Base-by-base conservation (phyloP, 2,797 vertebrate species). In the Eidolon dupreanum region DNA sequence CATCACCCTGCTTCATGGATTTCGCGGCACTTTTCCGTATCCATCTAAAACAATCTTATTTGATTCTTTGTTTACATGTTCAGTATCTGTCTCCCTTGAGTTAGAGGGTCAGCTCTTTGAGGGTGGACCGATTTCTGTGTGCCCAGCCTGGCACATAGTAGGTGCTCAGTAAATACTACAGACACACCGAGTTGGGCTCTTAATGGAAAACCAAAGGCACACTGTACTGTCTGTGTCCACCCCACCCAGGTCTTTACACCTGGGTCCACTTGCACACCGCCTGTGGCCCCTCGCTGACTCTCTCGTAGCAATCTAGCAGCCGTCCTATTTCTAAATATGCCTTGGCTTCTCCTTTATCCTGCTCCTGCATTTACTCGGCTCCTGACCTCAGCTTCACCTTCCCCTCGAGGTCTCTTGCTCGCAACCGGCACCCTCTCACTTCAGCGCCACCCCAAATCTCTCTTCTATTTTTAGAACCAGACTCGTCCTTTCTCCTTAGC, bases 211-310 rank as follows among this genome's bases (percentile, higher is more conserved):
- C 53, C 19, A 36, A 81, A 68, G 2, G 2, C 4, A 0, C 16
- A 1, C 49, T 15, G 24, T n/a, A 1, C 49, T 15, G 24, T n/a
- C 84, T 65, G 12, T 19, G 19, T 53, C 36, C 3, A 0, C 8
- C 8, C 46, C 24, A 5, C 12, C 19, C 20, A 33, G 55, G 43
- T 22, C 46, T 74, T 78, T 55, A 43, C 82, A 38, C 6, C n/a
- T 26, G 49, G 49, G 33, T n/a, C 55, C 0, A 0, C 38, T 59
- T 38, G 6, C 7, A 2, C 5, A 0, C 3, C 10, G 17, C 71
- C 83, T 3, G 46, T 74, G 22, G 20, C 6, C 70, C 84, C 74
- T 57, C n/a, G 7, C 15, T 20, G 28, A n/a, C 38, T 59, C 9
- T 9, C 33, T 24, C 22, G 55, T 49, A 22, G 41, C n/a, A 31